A percentile compares a stretch with the other conserved stretches of the same genome.
phyloP scores from a whole-genome alignment of 2,888 invertebrate species.

The Oasisia sp. region DNA sequence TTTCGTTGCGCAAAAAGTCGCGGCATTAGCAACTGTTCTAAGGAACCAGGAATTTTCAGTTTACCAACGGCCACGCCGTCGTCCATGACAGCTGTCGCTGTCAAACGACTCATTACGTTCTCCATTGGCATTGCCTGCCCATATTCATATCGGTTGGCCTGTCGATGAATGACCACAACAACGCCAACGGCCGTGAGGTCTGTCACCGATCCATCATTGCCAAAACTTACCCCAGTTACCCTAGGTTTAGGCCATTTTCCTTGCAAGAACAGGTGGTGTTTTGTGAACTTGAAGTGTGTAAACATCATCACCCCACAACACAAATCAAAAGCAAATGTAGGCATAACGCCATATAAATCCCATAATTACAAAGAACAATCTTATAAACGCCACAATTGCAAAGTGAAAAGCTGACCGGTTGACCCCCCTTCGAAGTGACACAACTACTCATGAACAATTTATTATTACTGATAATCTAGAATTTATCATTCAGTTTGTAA shows the following conservation, averaged over 20 bases:
- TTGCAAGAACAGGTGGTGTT: slow-evolving; percentile 6
- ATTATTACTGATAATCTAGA: too few relatives aligned
- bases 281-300: background rate
- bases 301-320: background rate
- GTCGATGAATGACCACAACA: background rate
- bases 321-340: too few relatives aligned
- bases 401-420: too few relatives aligned
- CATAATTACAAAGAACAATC: too few relatives aligned
- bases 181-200: background rate
- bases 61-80: background rate
- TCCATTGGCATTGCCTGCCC: background rate
- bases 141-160: background rate
- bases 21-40: background rate
- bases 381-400: too few relatives aligned
- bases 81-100: slow-evolving; percentile 17
- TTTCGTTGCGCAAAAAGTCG: background rate
- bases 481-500: too few relatives aligned
- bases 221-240: background rate
- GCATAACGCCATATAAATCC: too few relatives aligned
- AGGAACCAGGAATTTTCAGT: background rate
- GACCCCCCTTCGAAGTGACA: too few relatives aligned
- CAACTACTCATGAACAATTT: too few relatives aligned
- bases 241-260: background rate
- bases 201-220: background rate
- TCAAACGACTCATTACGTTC: background rate